phyloP scores from a whole-genome alignment of 2,797 vertebrate genomes.

The Erethizon dorsatum region DNA sequence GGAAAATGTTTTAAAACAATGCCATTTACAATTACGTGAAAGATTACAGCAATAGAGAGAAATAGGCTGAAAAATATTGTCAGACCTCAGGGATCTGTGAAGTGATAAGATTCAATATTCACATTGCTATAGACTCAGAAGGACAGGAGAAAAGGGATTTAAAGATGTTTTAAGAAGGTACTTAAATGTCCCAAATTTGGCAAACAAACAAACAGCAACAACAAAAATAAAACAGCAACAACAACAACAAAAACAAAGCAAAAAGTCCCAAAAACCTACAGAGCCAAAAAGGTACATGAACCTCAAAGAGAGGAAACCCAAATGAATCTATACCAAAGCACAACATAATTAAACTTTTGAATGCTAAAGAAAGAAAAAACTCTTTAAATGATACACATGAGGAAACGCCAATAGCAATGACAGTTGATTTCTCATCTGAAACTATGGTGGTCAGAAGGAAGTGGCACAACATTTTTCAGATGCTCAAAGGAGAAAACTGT shows the following conservation, averaged over 20 bases:
- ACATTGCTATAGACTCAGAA: not conserved
- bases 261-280: not conserved
- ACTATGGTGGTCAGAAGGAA: not conserved
- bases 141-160: not conserved
- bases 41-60: not conserved
- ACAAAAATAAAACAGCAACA: too few species aligned
- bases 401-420: not conserved
- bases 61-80: not conserved
- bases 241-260: not conserved
- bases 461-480: not conserved
- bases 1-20: not conserved
- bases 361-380: not conserved
- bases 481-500: not conserved
- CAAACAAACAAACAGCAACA: too few species aligned
- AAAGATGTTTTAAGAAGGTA: conserved; percentile 2
- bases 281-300: not conserved
- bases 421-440: not conserved
- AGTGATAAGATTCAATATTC: not conserved
- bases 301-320: not conserved
- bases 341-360: not conserved
- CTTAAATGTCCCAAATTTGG: not conserved
- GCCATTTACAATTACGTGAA: not conserved
- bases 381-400: not conserved
- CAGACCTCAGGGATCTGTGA: not conserved
- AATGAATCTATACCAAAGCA: not conserved